Percentiles rank a stretch among this genome's conserved stretches.
Conservation (phyloP, 2,113 vertebrate species). For the Herpailurus yagouaroundi region DNA sequence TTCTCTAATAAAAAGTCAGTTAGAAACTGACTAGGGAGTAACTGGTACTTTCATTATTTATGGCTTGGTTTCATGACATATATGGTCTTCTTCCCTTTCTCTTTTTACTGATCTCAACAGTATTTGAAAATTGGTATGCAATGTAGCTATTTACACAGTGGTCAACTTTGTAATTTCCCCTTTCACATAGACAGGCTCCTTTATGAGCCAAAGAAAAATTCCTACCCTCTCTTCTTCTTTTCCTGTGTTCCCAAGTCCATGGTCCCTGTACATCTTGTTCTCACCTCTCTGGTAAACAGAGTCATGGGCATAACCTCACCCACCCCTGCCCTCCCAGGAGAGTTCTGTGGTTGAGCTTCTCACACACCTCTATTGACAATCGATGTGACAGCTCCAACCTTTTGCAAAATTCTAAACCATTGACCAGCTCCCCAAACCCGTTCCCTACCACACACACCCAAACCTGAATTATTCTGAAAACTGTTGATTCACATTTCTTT, state of each 20-base stretch:
- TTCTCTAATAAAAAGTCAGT: slow-evolving; percentile 61
- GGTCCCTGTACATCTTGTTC: neutral
- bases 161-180: slow-evolving; percentile 38
- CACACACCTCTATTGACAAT: neutral
- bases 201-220: neutral
- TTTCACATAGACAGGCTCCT: neutral
- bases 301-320: neutral
- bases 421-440: neutral
- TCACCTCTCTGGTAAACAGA: neutral
- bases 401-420: neutral
- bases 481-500: neutral
- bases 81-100: slow-evolving; percentile 80
- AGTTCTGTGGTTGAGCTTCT: neutral
- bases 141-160: neutral
- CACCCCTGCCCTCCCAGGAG: neutral
- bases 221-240: neutral
- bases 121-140: slow-evolving; percentile 22
- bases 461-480: slow-evolving; percentile 38
- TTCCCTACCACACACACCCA: no score
- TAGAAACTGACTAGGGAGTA: slow-evolving; percentile 74
- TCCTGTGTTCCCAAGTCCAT: neutral
- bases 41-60: slow-evolving; percentile 83
- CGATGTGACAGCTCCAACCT: neutral
- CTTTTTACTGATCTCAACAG: slow-evolving; percentile 63
- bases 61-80: slow-evolving; percentile 80